Conservation (phyloP, 2,888 invertebrate species). For the Liopterus haemorrhoidalis region DNA sequence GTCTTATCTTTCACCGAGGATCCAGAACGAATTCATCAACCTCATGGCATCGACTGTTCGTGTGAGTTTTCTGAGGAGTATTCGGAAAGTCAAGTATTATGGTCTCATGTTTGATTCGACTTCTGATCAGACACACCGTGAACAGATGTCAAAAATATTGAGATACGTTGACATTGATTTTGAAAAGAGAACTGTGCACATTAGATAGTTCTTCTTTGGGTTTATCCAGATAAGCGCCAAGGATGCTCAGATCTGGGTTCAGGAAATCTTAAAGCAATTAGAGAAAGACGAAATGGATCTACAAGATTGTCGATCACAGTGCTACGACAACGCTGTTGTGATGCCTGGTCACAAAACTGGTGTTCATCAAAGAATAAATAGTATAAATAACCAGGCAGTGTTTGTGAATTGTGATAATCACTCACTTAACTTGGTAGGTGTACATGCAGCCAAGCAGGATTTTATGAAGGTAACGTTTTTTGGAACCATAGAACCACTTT, state of each 20-base stretch:
- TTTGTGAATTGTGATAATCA: slow-evolving; percentile 15
- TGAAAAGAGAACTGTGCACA: slow-evolving; percentile 3
- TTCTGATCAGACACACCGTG: slow-evolving; percentile 8
- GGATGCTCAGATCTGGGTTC: slow-evolving; percentile 7
- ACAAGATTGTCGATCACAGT: slow-evolving; percentile 6
- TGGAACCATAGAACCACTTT: slow-evolving; percentile 15
- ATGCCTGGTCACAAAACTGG: slow-evolving; percentile 16
- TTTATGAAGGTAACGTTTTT: slow-evolving; percentile 3
- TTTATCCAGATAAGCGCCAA: slow-evolving; percentile 15
- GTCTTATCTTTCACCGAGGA: slow-evolving; percentile 1
- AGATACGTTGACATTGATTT: slow-evolving; percentile 11
- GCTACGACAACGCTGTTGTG: slow-evolving; percentile 17
- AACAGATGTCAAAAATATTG: slow-evolving; percentile 14
- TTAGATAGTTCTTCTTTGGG: slow-evolving; percentile 14
- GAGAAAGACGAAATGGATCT: too few species aligned
- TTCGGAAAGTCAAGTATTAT: not conserved
- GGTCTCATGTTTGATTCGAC: slow-evolving; percentile 13
- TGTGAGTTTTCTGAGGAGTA: not conserved
- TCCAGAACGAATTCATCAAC: slow-evolving; percentile 6
- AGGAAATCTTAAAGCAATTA: too few species aligned
- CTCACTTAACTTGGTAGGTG: slow-evolving; percentile 14
- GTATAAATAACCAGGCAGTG: slow-evolving; percentile 4
- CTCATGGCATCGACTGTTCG: slow-evolving; percentile 2
- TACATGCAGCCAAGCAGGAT: slow-evolving; percentile 15
- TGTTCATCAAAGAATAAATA: slow-evolving; percentile 11